Evolutionary conservation across 2,888 invertebrate species (phyloP).

Genomic region (Dolichomitus sp.): DNA sequence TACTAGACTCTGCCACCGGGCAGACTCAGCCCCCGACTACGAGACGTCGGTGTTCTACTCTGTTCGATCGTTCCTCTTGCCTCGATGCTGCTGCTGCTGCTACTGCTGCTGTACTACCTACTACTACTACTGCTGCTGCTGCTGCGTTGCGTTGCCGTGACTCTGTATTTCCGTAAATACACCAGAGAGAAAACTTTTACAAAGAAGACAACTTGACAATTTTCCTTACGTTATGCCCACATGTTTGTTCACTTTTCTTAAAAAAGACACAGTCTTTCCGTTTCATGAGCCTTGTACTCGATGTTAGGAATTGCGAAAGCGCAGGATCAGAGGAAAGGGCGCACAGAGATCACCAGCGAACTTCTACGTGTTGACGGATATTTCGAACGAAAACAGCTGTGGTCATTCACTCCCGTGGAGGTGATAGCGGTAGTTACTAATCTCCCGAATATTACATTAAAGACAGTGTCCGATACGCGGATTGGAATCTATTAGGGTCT

Average conservation of each 20-base stretch:
- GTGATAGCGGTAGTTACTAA: neutral
- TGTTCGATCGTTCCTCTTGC: conserved; percentile 61
- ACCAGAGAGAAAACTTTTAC: neutral
- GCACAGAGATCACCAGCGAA: conserved; percentile 39
- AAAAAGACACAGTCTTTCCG: neutral
- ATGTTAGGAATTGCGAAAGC: conserved; percentile 26
- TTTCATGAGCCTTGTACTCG: neutral
- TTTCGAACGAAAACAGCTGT: conserved; percentile 5
- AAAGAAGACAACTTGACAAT: neutral
- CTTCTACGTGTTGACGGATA: neutral
- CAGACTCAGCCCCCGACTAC: conserved; percentile 51
- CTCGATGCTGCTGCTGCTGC: conserved; percentile 37
- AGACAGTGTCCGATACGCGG: neutral
- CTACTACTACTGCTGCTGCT: conserved; percentile 10
- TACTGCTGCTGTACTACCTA: neutral
- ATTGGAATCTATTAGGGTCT: neutral
- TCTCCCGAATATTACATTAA: neutral
- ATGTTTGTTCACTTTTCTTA: neutral
- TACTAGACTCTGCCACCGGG: conserved; percentile 56
- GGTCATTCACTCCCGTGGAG: neutral
- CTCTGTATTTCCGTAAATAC: conserved; percentile 21
- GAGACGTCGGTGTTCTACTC: conserved; percentile 35
- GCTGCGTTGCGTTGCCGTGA: conserved; percentile 1
- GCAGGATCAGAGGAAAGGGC: conserved; percentile 49
- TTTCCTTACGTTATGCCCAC: neutral